Evolutionary conservation across 2,888 invertebrate genomes (phyloP).

Genomic region (Brachycybe producta): DNA sequence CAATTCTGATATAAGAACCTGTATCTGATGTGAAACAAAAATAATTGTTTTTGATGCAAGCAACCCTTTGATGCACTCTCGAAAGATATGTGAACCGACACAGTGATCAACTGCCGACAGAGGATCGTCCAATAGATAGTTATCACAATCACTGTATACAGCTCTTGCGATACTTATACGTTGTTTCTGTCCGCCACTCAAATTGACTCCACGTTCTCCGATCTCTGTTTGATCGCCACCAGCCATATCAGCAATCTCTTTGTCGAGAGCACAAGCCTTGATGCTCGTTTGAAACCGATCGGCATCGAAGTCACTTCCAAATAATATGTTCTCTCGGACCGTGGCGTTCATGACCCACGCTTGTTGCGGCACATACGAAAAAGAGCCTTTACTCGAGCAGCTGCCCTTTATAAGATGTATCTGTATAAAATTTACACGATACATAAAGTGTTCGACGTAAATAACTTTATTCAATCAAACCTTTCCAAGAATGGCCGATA

Average conservation of each 20-base stretch:
- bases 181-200: slow-evolving; percentile 43
- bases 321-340: slow-evolving; percentile 32
- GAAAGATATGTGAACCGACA: slow-evolving; percentile 42
- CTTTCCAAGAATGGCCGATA: slow-evolving; percentile 43
- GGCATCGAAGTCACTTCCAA: slow-evolving; percentile 30
- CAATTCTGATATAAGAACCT: slow-evolving; percentile 38
- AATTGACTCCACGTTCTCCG: slow-evolving; percentile 39
- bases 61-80: slow-evolving; percentile 30
- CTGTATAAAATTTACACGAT: slow-evolving; percentile 21
- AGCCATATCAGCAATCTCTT: slow-evolving; percentile 43
- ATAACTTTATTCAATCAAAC: slow-evolving; percentile 28
- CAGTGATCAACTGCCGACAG: slow-evolving; percentile 43
- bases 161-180: slow-evolving; percentile 44
- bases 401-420: slow-evolving; percentile 28
- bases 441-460: too few species aligned
- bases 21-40: slow-evolving; percentile 30
- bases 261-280: slow-evolving; percentile 40
- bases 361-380: slow-evolving; percentile 43
- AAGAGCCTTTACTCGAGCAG: slow-evolving; percentile 39
- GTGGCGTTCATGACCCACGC: slow-evolving; percentile 34
- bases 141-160: slow-evolving; percentile 38
- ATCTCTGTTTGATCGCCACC: slow-evolving; percentile 46
- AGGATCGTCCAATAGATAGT: slow-evolving; percentile 46
- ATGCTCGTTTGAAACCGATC: slow-evolving; percentile 32
- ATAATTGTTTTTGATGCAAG: slow-evolving; percentile 30